phyloP scores from a whole-genome alignment of 1,140 invertebrate species.

The Trachelipus rathkii region DNA sequence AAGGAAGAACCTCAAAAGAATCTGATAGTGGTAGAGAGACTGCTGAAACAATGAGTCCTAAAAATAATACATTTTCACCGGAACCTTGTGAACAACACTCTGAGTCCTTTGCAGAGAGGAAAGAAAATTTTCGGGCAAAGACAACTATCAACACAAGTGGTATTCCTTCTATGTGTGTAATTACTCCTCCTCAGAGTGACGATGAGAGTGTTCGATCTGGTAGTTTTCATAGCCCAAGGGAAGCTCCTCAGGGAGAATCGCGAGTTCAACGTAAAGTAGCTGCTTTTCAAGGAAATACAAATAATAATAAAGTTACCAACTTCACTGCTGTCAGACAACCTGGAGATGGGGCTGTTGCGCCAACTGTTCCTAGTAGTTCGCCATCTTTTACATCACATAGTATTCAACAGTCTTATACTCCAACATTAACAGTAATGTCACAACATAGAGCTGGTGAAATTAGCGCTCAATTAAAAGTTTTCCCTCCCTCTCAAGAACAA shows the following conservation, averaged over 20 bases:
- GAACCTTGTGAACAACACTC: slow-evolving; percentile 74
- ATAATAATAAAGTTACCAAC: background rate
- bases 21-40: slow-evolving; percentile 76
- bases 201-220: slow-evolving; percentile 56
- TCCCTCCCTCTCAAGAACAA: slow-evolving; percentile 13
- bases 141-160: slow-evolving; percentile 78
- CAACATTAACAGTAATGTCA: slow-evolving; percentile 37
- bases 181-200: slow-evolving; percentile 79
- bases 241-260: slow-evolving; percentile 20
- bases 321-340: background rate
- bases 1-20: slow-evolving; percentile 55
- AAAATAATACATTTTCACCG: slow-evolving; percentile 47
- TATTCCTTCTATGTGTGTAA: slow-evolving; percentile 88
- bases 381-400: background rate
- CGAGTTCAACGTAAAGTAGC: background rate
- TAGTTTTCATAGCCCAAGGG: slow-evolving; percentile 32
- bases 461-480: slow-evolving; percentile 37
- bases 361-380: background rate
- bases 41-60: slow-evolving; percentile 63
- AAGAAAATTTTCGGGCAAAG: slow-evolving; percentile 76
- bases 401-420: slow-evolving; percentile 27
- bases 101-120: slow-evolving; percentile 70
- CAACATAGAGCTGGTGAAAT: slow-evolving; percentile 35
- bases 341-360: background rate
- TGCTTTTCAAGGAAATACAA: background rate